Percentiles rank a stretch among this genome's conserved stretches.
These are phyloP conservation scores for Heteromurus nitidus DNA, from an alignment of 2,888 invertebrate species.

Conservation along the genomic window DNA sequence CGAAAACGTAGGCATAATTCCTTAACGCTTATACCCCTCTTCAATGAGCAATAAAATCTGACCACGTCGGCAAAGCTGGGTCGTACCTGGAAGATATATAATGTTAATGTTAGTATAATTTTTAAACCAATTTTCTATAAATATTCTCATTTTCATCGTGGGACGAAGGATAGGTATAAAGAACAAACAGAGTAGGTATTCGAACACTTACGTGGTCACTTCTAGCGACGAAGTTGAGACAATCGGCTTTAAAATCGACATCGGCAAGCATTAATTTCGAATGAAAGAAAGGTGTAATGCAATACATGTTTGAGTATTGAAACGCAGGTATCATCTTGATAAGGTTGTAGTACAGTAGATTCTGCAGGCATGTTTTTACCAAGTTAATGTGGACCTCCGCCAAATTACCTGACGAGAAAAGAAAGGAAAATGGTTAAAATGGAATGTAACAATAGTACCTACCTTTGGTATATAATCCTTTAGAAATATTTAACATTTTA, in stretches of 20 bases:
- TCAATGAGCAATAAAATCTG: constrained; percentile 85
- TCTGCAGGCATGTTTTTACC: constrained; percentile 95
- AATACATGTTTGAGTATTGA: constrained; percentile 91
- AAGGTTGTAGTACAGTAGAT: constrained; percentile 86
- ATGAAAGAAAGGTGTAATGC: constrained; percentile 82
- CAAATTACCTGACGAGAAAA: constrained; percentile 78
- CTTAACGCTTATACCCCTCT: constrained; percentile 85
- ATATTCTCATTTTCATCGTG: too few species aligned
- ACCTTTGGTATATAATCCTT: too few species aligned
- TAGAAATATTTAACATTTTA: too few species aligned
- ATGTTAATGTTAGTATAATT: too few species aligned
- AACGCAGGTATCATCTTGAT: constrained; percentile 86
- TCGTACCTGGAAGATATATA: constrained; percentile 79
- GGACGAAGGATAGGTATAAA: too few species aligned
- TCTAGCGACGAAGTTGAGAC: constrained; percentile 83
- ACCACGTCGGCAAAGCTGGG: constrained; percentile 84
- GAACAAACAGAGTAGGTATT: too few species aligned
- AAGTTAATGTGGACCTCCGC: constrained; percentile 95
- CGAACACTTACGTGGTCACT: constrained; percentile 79
- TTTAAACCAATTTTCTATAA: too few species aligned
- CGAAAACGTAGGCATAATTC: constrained; percentile 83
- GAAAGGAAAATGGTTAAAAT: too few species aligned
- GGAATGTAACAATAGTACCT: too few species aligned
- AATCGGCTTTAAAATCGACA: constrained; percentile 82
- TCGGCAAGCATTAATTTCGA: constrained; percentile 80